phyloP scores from a whole-genome alignment of 1,140 invertebrate genomes.

The Myzus persicae region DNA sequence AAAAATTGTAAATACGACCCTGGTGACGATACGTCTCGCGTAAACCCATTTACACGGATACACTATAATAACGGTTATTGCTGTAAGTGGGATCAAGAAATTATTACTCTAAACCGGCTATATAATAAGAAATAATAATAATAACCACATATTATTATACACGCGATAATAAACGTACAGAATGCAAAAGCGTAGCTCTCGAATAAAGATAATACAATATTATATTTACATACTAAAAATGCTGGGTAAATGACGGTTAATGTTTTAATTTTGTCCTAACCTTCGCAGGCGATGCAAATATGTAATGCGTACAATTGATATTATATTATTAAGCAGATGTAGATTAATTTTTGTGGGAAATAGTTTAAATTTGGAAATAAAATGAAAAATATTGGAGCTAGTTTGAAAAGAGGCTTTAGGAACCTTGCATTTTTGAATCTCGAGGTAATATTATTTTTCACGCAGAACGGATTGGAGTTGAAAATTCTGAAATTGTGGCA shows the following conservation, averaged over 20 bases:
- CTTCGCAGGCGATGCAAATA: not conserved
- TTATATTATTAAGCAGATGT: not conserved
- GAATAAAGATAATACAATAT: no score
- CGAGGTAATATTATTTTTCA: not conserved
- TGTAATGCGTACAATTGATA: not conserved
- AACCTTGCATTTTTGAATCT: no score
- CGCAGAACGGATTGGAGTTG: not conserved
- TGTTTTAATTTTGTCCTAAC: not conserved
- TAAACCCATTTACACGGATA: not conserved
- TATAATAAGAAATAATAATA: not conserved
- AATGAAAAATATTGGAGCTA: not conserved
- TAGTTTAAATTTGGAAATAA: not conserved
- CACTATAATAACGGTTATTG: slow-evolving; percentile 30
- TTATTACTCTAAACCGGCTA: not conserved
- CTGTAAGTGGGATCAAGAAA: not conserved
- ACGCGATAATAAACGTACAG: not conserved
- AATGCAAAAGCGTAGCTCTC: not conserved
- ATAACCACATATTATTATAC: not conserved
- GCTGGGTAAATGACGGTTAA: not conserved
- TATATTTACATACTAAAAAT: not conserved
- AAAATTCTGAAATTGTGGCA: not conserved
- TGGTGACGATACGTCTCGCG: not conserved
- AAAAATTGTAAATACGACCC: no score
- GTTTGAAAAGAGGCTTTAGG: no score
- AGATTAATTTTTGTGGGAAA: no score